Evolutionary conservation across 2,888 invertebrate genomes (phyloP), one percentile per base, ranked within the genome.

Genomic region (Chouioia cunea): DNA sequence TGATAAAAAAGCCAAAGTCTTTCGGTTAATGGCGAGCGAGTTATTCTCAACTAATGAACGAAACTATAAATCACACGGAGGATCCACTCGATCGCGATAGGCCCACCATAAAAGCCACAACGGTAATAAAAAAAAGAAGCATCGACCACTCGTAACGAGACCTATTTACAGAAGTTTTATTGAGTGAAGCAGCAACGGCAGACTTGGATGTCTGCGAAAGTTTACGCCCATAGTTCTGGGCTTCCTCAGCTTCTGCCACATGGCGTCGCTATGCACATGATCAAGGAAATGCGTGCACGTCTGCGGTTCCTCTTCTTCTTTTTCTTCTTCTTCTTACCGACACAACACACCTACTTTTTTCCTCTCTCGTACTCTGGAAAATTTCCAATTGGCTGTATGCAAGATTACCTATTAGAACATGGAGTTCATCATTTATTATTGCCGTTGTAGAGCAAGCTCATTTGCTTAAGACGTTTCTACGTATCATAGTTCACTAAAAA

Each of bases 101-200:
- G 16, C 6, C 56, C 14, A 36, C n/a, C 16, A 3, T 16, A 36
- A 16, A 56, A 22, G 56, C 27, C 20, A 6, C 6, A 6, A 22
- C 47, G 20, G 50, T 4, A n/a, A 1, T 36, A 10, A 22, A 54
- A 43, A 46, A 48, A 56, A 27, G 43, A 10, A 52, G 15, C 2
- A 4, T 36, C 36, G 23, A 15, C 50, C n/a, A 10, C 57, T 23
- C 44, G 36, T 71, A 68, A 54, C 67, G 50, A 68, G 72, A 43
- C 72, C 68, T 68, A 72, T 72, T 72, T 72, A 65, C 68, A 65
- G 67, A 65, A 68, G 72, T 72, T 68, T 68, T 72, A 68, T 72
- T 68, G 68, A 68, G 72, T 58, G 64, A 59, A 62, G 60, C 52
- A 60, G 36, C 44, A 53, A 15, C 14, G 2, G 53, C 14, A 4